Percentiles rank a stretch among this genome's conserved stretches.
Evolutionary conservation across 2,797 vertebrate genomes (phyloP).

Genomic region (Danio albolineatus): DNA sequence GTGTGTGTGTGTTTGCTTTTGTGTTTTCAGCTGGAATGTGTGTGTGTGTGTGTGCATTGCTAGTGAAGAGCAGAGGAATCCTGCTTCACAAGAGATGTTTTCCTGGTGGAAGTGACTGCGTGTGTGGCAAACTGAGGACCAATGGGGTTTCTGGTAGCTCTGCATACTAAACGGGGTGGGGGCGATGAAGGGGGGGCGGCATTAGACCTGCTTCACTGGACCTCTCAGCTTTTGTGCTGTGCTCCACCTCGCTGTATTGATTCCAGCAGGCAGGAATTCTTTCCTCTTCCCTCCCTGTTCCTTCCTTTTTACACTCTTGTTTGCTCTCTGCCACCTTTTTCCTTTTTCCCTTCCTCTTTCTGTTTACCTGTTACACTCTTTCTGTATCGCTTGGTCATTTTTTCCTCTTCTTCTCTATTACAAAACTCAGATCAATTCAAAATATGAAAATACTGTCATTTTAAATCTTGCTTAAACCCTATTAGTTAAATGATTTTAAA

Average conservation of each 20-base stretch:
- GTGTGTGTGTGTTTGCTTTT: conserved; percentile 58
- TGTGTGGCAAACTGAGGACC: conserved; percentile 83
- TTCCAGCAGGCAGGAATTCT: conserved; percentile 70
- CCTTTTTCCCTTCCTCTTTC: conserved; percentile 43
- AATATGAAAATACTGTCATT: too few species aligned
- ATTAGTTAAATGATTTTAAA: too few species aligned
- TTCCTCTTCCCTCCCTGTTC: conserved; percentile 23
- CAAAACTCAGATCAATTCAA: too few species aligned
- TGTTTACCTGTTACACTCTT: conserved; percentile 58
- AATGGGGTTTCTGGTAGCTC: conserved; percentile 68
- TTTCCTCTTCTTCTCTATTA: too few species aligned
- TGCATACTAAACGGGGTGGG: conserved; percentile 82
- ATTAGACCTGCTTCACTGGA: conserved; percentile 93
- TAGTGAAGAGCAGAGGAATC: conserved; percentile 86
- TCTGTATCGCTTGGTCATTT: not conserved
- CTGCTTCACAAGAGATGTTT: conserved; percentile 85
- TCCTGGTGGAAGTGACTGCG: conserved; percentile 82
- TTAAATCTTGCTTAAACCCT: too few species aligned
- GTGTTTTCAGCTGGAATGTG: conserved; percentile 39
- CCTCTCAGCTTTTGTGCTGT: conserved; percentile 89
- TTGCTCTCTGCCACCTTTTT: conserved; percentile 29
- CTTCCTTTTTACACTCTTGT: conserved; percentile 45
- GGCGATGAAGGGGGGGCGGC: conserved; percentile 78
- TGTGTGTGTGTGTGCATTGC: conserved; percentile 42
- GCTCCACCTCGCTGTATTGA: conserved; percentile 81